Base-by-base conservation (phyloP, 2,888 invertebrate genomes). In the Acanthosepion pharaonis region DNA sequence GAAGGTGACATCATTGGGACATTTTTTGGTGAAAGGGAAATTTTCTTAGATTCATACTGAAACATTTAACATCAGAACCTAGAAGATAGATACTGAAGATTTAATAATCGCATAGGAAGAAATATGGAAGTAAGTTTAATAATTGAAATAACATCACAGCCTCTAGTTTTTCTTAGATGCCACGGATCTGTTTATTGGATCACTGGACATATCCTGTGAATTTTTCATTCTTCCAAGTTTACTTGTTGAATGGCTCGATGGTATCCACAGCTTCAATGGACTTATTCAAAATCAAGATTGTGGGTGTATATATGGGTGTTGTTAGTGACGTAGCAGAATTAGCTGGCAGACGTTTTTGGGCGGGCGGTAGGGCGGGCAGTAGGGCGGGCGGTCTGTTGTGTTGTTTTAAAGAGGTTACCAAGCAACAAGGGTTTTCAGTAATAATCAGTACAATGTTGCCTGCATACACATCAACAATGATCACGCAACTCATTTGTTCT, bases 1-100 rank as follows among this genome's bases (percentile, higher is more conserved):
- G 78, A 78, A 78, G 78, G 78, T 78, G 78, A 78, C 78, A 78
- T 78, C n/a, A 78, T n/a, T 78, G 78, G 78, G 78, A 78, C n/a
- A 78, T n/a, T 55, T 55, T 55, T 33, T 33, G n/a, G n/a, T 15
- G n/a, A 78, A 78, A 33, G 78, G 78, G 78, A 78, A 33, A n/a
- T 33, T 78, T 33, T 78, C 78, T 78, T 33, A 78, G 78, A 78
- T n/a, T 78, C n/a, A n/a, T 78, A 78, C 64, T 64, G n/a, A 78
- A n/a, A 78, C n/a, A 78, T n/a, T 18, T n/a, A 78, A n/a, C 78
- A 78, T 33, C n/a, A n/a, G 78, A 15, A 78, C n/a, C 78, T 78
- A 78, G 15, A 78, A 78, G n/a, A 78, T 78, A 78, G n/a, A 78
- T 78, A n/a, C n/a, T 78, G 78, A 18, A 78, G n/a, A 15, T 78